These are phyloP conservation scores for Amazona vittata DNA, from an alignment of 2,113 vertebrate species.

Conservation along the genomic window DNA sequence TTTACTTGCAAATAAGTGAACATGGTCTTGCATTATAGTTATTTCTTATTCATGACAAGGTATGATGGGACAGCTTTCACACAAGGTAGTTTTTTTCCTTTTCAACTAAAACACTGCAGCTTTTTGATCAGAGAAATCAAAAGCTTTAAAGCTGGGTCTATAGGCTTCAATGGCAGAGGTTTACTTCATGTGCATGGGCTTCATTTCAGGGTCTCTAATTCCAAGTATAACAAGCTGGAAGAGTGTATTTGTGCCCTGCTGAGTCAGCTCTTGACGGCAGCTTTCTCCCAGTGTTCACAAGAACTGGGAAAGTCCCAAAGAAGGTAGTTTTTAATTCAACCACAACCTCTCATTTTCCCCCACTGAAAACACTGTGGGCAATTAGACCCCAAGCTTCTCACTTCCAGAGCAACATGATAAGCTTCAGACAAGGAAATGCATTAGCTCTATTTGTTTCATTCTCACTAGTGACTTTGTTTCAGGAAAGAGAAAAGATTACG, in stretches of 20 bases:
- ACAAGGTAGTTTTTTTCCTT: not conserved
- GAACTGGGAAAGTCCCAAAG: not conserved
- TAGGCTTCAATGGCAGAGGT: not conserved
- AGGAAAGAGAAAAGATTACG: not conserved
- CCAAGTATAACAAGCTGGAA: not conserved
- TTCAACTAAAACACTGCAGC: not conserved
- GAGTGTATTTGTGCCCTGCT: not conserved
- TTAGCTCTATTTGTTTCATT: not conserved
- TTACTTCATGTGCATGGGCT: not conserved
- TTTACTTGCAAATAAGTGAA: not conserved
- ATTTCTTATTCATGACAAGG: not conserved
- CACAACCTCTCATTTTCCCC: not conserved
- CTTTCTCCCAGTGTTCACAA: not conserved
- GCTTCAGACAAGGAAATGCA: not conserved
- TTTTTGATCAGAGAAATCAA: not conserved
- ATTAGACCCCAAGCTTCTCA: not conserved
- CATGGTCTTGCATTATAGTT: not conserved
- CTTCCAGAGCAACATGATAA: not conserved
- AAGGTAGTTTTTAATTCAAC: not conserved
- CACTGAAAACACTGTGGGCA: not conserved
- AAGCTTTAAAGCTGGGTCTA: fast-evolving
- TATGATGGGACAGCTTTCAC: not conserved
- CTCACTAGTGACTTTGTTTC: not conserved
- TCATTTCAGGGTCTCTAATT: not conserved
- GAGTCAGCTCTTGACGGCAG: not conserved